Evolutionary conservation across 2,797 vertebrate genomes (phyloP).

Genomic region (Helarctos malayanus): DNA sequence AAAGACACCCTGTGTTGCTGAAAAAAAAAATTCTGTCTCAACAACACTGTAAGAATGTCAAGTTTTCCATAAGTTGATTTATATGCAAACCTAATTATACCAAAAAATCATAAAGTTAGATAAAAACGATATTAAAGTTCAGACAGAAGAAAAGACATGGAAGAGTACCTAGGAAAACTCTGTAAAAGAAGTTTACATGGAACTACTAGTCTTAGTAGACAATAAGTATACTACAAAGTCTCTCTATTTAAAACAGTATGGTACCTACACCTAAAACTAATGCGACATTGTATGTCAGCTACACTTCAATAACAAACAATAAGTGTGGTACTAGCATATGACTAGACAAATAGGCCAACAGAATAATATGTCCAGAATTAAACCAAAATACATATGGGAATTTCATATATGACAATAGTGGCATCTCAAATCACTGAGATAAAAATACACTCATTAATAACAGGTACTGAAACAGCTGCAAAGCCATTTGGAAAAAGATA

Average conservation of each 20-base stretch:
- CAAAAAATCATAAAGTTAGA: neutral
- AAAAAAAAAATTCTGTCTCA: neutral
- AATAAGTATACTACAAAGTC: neutral
- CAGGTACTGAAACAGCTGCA: neutral
- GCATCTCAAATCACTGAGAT: neutral
- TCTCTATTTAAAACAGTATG: neutral
- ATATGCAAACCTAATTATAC: neutral
- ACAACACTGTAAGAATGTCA: neutral
- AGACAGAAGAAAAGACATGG: neutral
- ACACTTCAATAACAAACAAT: neutral
- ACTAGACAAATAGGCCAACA: neutral
- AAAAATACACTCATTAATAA: neutral
- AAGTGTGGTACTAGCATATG: neutral
- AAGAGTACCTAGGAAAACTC: neutral
- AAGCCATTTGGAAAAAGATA: neutral
- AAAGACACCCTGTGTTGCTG: neutral
- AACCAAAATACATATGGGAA: neutral
- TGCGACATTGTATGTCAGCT: neutral
- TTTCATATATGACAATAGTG: neutral
- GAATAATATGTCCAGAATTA: neutral
- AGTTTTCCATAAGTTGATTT: neutral
- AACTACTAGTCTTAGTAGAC: neutral
- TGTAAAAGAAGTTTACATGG: neutral
- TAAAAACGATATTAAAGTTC: neutral
- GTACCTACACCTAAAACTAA: neutral